These are phyloP conservation scores for crab-eating macaque (Macaca fascicularis) DNA, from an alignment of 2,113 vertebrate genomes.

Conservation along the genomic window DNA sequence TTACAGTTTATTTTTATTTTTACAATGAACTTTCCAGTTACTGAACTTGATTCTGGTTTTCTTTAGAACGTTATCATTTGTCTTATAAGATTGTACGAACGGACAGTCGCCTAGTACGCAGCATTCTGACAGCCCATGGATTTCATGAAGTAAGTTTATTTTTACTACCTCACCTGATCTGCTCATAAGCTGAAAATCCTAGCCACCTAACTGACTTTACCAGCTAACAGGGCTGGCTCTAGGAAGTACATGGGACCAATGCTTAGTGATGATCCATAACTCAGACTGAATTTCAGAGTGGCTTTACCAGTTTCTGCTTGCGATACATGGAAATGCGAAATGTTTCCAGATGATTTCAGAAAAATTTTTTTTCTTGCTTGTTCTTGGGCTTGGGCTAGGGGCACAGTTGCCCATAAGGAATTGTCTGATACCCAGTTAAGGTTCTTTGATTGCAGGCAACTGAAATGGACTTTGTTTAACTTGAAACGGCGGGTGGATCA, in stretches of 20 bases:
- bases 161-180: neutral
- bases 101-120: slow-evolving; percentile 95
- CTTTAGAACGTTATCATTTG: slow-evolving; percentile 92
- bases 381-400: neutral
- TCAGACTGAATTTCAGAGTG: neutral
- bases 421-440: neutral
- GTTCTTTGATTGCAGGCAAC: slow-evolving; percentile 10
- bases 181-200: slow-evolving; percentile 26
- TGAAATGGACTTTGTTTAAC: neutral
- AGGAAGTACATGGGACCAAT: neutral
- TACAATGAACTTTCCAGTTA: neutral
- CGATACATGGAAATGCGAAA: neutral
- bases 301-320: neutral
- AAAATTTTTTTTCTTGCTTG: neutral
- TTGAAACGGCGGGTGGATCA: neutral
- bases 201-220: neutral
- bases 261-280: neutral
- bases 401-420: neutral
- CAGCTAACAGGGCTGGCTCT: neutral
- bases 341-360: neutral
- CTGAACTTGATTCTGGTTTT: slow-evolving; percentile 58
- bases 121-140: slow-evolving; percentile 93
- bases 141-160: slow-evolving; percentile 92
- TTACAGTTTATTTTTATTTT: slow-evolving; percentile 25
- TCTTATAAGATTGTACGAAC: slow-evolving; percentile 97